Conservation (phyloP, 2,797 vertebrate genomes). For the Schizopygopsis malacanthus region DNA sequence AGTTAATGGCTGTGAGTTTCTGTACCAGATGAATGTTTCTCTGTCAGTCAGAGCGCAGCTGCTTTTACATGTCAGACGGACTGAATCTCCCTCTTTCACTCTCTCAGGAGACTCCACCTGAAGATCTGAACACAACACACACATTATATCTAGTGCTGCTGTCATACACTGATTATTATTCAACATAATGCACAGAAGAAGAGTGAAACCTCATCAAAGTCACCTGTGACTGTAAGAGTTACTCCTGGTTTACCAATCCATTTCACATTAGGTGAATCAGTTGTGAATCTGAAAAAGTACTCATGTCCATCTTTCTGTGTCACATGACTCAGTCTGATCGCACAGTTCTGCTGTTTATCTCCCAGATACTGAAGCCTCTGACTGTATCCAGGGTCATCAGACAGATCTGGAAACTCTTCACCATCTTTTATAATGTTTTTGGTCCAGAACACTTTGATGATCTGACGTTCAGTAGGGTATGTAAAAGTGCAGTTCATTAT, state of each 20-base stretch:
- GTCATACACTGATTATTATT: background rate
- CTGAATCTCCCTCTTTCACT: too few species aligned
- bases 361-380: too few species aligned
- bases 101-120: background rate
- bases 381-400: too few species aligned
- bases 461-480: too few species aligned
- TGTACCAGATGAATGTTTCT: background rate
- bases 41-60: background rate
- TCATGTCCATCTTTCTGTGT: background rate
- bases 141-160: slow-evolving; percentile 2
- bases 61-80: too few species aligned
- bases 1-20: background rate
- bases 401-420: background rate
- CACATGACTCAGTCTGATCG: slow-evolving; percentile 37
- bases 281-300: slow-evolving; percentile 29
- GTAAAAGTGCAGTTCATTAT: slow-evolving; percentile 31
- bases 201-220: background rate
- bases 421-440: background rate
- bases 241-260: background rate
- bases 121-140: slow-evolving; percentile 22
- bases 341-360: background rate
- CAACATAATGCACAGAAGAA: background rate
- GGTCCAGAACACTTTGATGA: slow-evolving; percentile 22
- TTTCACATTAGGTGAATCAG: rapidly evolving
- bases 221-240: slow-evolving; percentile 43